Evolutionary conservation across 2,888 invertebrate genomes (phyloP).

Genomic region (Drosophila robusta): DNA sequence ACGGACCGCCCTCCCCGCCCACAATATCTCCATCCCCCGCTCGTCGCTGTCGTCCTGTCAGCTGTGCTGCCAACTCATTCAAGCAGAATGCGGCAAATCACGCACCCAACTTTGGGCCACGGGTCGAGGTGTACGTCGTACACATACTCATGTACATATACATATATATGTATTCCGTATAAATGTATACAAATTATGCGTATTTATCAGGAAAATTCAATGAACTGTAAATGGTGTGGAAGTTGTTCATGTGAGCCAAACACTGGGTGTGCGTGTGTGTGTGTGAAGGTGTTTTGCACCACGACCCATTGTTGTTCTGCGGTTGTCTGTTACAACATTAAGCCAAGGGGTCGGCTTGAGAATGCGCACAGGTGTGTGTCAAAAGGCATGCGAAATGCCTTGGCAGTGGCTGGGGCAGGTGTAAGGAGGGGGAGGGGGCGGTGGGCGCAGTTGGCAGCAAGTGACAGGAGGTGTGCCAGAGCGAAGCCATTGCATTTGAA

Average conservation of each 20-base stretch:
- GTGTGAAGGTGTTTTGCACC: constrained; percentile 62
- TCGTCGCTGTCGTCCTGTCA: constrained; percentile 31
- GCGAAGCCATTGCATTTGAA: background rate
- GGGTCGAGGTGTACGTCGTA: constrained; percentile 8
- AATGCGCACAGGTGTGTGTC: constrained; percentile 77
- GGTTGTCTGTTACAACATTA: constrained; percentile 75
- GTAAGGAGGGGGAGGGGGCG: background rate
- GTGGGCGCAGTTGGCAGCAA: constrained; percentile 1
- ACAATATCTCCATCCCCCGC: background rate
- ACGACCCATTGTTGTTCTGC: constrained; percentile 63
- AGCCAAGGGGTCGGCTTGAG: constrained; percentile 66
- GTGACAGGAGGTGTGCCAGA: constrained; percentile 17
- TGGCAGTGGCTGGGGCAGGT: background rate
- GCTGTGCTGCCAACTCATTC: constrained; percentile 68
- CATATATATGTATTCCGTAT: constrained; percentile 40
- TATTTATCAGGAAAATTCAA: constrained; percentile 78
- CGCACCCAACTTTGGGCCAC: constrained; percentile 52
- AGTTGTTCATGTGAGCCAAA: constrained; percentile 64
- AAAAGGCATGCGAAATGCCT: constrained; percentile 61
- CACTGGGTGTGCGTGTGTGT: constrained; percentile 22
- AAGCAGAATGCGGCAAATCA: constrained; percentile 78
- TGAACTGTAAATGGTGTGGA: constrained; percentile 79
- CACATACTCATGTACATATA: background rate
- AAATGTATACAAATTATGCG: constrained; percentile 79
- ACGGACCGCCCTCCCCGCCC: background rate